Conservation (phyloP, 2,113 vertebrate genomes). For the Pelodiscus sinensis region DNA sequence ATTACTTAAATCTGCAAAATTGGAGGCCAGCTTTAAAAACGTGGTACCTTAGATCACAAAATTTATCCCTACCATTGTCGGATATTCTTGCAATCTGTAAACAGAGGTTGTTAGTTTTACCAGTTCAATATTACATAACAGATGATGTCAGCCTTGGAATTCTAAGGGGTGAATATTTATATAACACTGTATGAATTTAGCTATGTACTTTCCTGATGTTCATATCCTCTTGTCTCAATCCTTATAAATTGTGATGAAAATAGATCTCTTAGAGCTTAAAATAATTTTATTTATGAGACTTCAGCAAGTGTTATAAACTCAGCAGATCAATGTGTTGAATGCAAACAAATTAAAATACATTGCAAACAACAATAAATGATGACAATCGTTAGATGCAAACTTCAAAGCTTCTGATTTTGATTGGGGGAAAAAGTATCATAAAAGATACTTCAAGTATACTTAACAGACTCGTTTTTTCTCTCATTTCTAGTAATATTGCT, state of each 20-base stretch:
- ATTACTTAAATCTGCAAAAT: neutral
- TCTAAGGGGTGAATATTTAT: neutral
- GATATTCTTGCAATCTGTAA: neutral
- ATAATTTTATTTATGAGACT: neutral
- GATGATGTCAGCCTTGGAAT: neutral
- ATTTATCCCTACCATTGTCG: neutral
- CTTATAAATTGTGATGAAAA: neutral
- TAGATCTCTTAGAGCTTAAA: neutral
- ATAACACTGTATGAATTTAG: neutral
- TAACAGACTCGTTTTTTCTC: neutral
- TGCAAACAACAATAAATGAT: neutral
- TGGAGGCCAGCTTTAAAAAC: neutral
- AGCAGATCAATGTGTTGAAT: neutral
- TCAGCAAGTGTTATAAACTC: accelerated
- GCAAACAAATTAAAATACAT: neutral
- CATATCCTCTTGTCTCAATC: neutral
- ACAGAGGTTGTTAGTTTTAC: neutral
- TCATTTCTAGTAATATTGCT: neutral
- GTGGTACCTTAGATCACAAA: neutral
- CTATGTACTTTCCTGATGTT: neutral
- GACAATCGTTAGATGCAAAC: neutral
- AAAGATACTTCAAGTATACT: neutral
- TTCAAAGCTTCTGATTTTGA: neutral
- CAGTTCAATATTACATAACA: neutral
- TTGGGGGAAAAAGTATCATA: neutral